Percentiles rank a stretch among this genome's conserved stretches.
phyloP scores from a whole-genome alignment of 2,888 invertebrate species.

The Troglohyphantes excavatus region DNA sequence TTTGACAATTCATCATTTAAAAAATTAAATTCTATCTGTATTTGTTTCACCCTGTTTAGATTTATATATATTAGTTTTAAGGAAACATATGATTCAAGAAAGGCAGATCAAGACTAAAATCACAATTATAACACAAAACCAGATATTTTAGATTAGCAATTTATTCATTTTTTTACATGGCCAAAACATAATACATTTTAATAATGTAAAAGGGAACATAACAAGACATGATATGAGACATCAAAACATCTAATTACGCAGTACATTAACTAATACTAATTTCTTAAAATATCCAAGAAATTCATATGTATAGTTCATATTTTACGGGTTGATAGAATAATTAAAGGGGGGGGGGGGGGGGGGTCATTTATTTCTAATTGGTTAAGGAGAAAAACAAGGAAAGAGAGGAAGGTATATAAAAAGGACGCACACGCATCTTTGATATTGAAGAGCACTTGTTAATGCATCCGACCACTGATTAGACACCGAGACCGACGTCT shows the following conservation, averaged over 20 bases:
- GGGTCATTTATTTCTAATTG: conserved; percentile 22
- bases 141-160: conserved; percentile 26
- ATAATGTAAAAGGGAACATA: conserved; percentile 32
- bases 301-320: conserved; percentile 1
- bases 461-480: conserved; percentile 16
- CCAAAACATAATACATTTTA: conserved; percentile 21
- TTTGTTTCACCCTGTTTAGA: no score
- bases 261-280: conserved; percentile 19
- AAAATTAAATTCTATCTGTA: no score
- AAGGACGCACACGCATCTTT: conserved; percentile 74
- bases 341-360: conserved; percentile 19
- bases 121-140: background rate
- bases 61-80: no score
- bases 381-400: conserved; percentile 34
- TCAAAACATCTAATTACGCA: conserved; percentile 39
- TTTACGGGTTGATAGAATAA: conserved; percentile 17
- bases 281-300: conserved; percentile 34
- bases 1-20: no score
- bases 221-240: conserved; percentile 25
- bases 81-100: no score
- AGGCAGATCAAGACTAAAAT: no score
- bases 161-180: conserved; percentile 37
- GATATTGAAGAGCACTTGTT: conserved; percentile 75
- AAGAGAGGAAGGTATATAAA: conserved; percentile 16
- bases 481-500: background rate